Base-by-base conservation (phyloP, 2,888 invertebrate species). In the Troilus luridus region DNA sequence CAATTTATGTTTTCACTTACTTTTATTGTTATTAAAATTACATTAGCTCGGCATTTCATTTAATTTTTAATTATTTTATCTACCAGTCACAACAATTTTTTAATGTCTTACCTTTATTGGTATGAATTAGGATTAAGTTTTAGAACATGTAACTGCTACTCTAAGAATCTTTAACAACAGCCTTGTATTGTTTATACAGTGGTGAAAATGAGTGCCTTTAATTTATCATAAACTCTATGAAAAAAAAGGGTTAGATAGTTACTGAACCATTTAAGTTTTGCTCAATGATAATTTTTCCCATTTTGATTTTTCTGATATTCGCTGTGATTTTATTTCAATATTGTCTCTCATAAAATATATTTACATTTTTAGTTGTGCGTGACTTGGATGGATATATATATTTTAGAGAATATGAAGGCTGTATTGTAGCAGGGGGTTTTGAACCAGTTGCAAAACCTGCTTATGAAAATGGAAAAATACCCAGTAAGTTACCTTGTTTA, bases 381-480 rank as follows among this genome's bases (percentile, higher is more conserved):
- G 98, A 98, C 94, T 96, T 97, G 88, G 98, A 98, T 94, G 98
- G 98, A 0, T 96, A 97, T 93, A 96, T 98, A 91, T 98, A 98
- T 94, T 96, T 98, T 92, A 95, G 98, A 72, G 98, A 98, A 94
- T 96, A 97, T 93, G 96, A 97, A 93, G 98, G 98, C 0, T 96
- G 97, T 91, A 95, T 98, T 58, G 94, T 98, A 91, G 98, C 97
- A 7, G 98, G 98, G 19, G 98, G 98, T 11, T 99, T 98, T 94
- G 98, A 98, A 94, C 97, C 97, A 0, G 95, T 97, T 90, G 98
- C 98, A 0, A 98, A 98, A 94, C 98, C 98, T 59, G 97, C 98
- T 0, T 98, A 97, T 94, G 98, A 98, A 94, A 97, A 97, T 93
- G 96, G 96, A 90, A 94, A 94, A 92, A 95, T 96, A 93, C 96